Evolutionary conservation across 2,113 vertebrate genomes (phyloP).

Genomic region (Osmerus eperlanus): DNA sequence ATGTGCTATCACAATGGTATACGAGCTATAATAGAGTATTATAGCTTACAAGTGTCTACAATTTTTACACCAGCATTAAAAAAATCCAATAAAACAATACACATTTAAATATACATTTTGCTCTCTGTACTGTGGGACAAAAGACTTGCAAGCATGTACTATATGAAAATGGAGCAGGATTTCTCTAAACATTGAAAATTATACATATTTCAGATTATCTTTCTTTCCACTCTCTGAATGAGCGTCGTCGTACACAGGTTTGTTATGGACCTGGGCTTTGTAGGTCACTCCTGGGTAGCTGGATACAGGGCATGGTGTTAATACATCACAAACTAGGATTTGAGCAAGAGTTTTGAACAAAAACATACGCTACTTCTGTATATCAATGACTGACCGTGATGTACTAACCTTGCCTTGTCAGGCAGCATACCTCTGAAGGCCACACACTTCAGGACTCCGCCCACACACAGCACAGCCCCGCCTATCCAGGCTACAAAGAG

Average conservation of each 20-base stretch:
- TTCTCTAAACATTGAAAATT: background rate
- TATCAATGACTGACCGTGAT: background rate
- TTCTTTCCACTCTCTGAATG: slow-evolving; percentile 29
- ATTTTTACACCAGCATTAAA: background rate
- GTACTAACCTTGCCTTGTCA: slow-evolving; percentile 60
- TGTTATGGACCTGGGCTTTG: slow-evolving; percentile 70
- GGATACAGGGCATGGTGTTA: slow-evolving; percentile 2
- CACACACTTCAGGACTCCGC: slow-evolving; percentile 83
- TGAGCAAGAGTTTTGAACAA: too few species aligned
- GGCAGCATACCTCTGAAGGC: slow-evolving; percentile 80
- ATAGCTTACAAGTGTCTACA: background rate
- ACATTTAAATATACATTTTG: too few species aligned
- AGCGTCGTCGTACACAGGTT: slow-evolving; percentile 7
- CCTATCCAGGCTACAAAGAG: slow-evolving; percentile 88
- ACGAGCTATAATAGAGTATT: background rate
- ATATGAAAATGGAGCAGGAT: too few species aligned
- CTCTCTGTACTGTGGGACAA: too few species aligned
- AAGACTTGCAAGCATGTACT: too few species aligned
- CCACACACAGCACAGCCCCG: slow-evolving; percentile 78
- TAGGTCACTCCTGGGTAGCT: slow-evolving; percentile 84
- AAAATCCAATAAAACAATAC: background rate
- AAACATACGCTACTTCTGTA: too few species aligned
- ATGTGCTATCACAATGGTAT: background rate
- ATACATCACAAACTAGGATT: background rate
- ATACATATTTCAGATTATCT: slow-evolving; percentile 42